phyloP scores from a whole-genome alignment of 2,113 vertebrate genomes.

The Ciconia stormi region DNA sequence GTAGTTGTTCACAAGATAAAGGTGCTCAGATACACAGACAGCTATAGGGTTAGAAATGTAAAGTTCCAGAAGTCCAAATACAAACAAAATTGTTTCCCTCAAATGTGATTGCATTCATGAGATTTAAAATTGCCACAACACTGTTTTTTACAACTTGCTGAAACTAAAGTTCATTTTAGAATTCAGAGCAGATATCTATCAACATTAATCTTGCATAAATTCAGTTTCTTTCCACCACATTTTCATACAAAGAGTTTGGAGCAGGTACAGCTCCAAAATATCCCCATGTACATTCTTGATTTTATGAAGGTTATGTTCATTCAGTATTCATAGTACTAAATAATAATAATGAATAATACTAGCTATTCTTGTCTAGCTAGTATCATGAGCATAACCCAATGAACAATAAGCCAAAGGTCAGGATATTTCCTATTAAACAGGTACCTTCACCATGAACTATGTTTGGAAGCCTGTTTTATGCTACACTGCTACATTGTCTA shows the following conservation, averaged over 20 bases:
- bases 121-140: neutral
- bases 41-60: neutral
- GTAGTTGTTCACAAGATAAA: neutral
- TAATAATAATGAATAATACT: neutral
- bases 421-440: neutral
- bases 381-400: neutral
- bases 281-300: neutral
- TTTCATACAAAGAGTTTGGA: neutral
- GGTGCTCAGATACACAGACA: neutral
- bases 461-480: neutral
- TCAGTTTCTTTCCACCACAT: neutral
- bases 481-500: neutral
- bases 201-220: neutral
- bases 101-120: neutral
- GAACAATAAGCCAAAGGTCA: neutral
- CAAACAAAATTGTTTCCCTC: neutral
- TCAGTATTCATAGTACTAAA: neutral
- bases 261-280: neutral
- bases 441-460: neutral
- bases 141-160: neutral
- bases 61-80: neutral
- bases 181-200: neutral
- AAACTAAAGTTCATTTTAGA: conserved; percentile 22
- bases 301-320: neutral
- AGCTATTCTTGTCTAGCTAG: neutral